Base-by-base conservation (phyloP, 2,888 invertebrate species). In the Autographa pulchrina region DNA sequence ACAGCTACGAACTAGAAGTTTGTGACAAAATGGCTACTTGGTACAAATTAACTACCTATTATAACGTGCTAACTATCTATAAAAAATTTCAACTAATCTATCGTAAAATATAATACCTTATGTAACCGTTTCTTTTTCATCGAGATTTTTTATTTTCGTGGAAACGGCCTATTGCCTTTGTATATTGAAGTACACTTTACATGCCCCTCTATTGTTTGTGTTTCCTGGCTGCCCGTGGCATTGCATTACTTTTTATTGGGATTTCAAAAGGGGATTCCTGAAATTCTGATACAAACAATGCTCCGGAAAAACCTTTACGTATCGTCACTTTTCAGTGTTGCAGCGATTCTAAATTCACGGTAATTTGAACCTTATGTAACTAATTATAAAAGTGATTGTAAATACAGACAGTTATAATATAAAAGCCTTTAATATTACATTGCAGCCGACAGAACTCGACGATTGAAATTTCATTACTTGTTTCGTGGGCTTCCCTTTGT, bases 381-480 rank as follows among this genome's bases (percentile, higher is more conserved):
- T 63, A 62, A 63, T 66, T 58, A 72, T 54, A 70, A 41, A 20
- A 65, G 52, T 56, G 7, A 43, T 62, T 68, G 54, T 43, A 31
- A 72, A 73, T 32, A 43, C 31, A 56, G 58, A 14, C 43, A 35
- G 3, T 41, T 62, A 48, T 65, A 75, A 82, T 72, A 68, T 72
- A 72, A 76, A 81, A 75, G 68, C 67, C 70, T 76, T 83, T 79
- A 78, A 80, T 77, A 81, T 79, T 75, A 75, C 77, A 80, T 68
- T 59, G 69, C 54, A 56, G 54, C 69, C 74, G 54, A 77, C 82
- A 64, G 70, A 81, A 82, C 83, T 78, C 73, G 69, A 81, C 82
- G 85, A 86, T 86, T 86, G 84, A 83, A 86, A 85, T 86, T 84
- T 83, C 83, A 86, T 88, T 84, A 86, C 86, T 78, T 80, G 80